Percentiles rank a stretch among this genome's conserved stretches.
phyloP scores from a whole-genome alignment of 2,113 vertebrate genomes.

The Aptenodytes forsteri region DNA sequence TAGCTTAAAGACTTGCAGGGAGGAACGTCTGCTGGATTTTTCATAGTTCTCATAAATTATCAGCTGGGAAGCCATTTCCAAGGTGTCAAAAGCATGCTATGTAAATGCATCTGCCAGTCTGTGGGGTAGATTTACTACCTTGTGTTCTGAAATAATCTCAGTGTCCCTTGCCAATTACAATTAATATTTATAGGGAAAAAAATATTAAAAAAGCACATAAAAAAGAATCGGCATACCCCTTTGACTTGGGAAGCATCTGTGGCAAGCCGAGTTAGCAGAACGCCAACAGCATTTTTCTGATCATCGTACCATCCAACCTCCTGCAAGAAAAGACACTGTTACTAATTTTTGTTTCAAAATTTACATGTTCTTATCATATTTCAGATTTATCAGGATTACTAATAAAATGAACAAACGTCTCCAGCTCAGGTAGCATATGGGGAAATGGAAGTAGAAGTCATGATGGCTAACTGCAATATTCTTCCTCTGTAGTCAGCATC shows the following conservation, averaged over 20 bases:
- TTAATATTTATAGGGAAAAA: neutral
- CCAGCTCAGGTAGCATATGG: neutral
- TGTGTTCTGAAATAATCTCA: neutral
- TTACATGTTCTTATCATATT: neutral
- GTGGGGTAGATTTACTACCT: neutral
- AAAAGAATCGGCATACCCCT: slow-evolving; percentile 66
- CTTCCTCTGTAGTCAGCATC: neutral
- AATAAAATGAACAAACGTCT: neutral
- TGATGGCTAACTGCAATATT: neutral
- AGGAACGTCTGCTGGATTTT: neutral
- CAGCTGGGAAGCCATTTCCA: neutral
- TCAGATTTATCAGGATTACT: neutral
- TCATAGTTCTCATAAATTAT: neutral
- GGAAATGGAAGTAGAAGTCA: neutral
- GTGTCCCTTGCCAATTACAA: neutral
- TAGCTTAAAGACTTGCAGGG: neutral
- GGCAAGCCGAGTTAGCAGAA: slow-evolving; percentile 81
- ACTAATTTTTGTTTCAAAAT: neutral
- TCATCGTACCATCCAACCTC: slow-evolving; percentile 80
- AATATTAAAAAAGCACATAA: neutral
- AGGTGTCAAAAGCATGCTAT: neutral
- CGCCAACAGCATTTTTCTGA: slow-evolving; percentile 72
- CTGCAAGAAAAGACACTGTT: neutral
- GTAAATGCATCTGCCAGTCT: neutral
- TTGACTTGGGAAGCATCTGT: slow-evolving; percentile 80